A percentile compares a stretch with the other conserved stretches of the same genome.
phyloP scores from a whole-genome alignment of 2,113 vertebrate species.

The Brachyhypopomus occidentalis region DNA sequence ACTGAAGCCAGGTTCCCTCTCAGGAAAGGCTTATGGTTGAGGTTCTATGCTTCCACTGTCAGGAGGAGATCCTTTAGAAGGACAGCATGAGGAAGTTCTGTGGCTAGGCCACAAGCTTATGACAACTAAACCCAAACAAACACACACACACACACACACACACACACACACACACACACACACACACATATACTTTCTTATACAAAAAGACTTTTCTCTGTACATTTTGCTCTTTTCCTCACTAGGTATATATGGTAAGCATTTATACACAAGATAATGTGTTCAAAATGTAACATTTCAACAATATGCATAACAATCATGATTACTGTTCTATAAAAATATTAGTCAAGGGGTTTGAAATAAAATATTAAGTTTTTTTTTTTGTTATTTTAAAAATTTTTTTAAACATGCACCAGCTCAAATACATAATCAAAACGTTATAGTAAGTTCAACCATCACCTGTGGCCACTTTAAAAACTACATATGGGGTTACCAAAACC shows the following conservation, averaged over 20 bases:
- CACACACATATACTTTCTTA: constrained; percentile 48
- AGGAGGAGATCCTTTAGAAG: constrained; percentile 53
- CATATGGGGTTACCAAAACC: constrained; percentile 1
- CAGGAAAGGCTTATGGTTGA: constrained; percentile 26
- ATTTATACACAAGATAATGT: constrained; percentile 64
- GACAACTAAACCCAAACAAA: constrained; percentile 55
- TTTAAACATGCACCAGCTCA: constrained; percentile 58
- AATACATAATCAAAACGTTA: constrained; percentile 48
- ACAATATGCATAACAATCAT: constrained; percentile 59
- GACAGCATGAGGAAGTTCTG: constrained; percentile 38
- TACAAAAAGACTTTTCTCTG: constrained; percentile 60
- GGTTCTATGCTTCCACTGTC: constrained; percentile 19
- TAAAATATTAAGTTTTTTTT: constrained; percentile 48
- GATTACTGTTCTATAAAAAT: constrained; percentile 57
- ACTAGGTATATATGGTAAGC: constrained; percentile 58
- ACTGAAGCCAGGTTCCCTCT: constrained; percentile 34
- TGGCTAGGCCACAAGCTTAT: constrained; percentile 59
- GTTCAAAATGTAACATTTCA: constrained; percentile 61
- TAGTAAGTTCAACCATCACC: constrained; percentile 56
- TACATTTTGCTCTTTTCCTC: constrained; percentile 56
- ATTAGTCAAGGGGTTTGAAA: constrained; percentile 57
- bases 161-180: constrained; percentile 33
- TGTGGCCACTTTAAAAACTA: constrained; percentile 49
- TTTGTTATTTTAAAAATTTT: constrained; percentile 27
- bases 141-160: constrained; percentile 51